Evolutionary conservation across 2,797 vertebrate species (phyloP).

Genomic region (Fratercula arctica): DNA sequence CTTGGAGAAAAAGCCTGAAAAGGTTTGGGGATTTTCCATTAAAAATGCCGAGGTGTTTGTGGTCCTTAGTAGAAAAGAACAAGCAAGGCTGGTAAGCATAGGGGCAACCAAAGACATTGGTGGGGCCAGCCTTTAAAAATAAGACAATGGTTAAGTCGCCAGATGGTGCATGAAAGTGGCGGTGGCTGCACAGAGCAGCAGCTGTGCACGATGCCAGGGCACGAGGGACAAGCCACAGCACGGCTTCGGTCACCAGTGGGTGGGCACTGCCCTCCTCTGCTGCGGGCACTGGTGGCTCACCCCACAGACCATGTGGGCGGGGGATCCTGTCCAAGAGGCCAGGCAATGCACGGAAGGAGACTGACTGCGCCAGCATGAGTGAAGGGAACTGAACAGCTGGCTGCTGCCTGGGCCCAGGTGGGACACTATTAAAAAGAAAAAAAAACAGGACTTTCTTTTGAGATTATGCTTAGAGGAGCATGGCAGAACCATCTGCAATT

Average conservation of each 20-base stretch:
- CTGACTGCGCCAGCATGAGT: fast-evolving
- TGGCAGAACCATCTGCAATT: background rate
- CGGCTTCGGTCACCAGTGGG: fast-evolving
- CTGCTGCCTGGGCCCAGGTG: background rate
- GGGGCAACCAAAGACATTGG: background rate
- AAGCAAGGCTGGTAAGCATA: background rate
- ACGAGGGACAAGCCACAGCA: fast-evolving
- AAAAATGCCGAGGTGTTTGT: background rate
- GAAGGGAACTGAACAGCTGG: background rate
- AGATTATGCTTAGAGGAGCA: background rate
- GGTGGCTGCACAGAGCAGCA: background rate
- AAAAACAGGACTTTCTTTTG: background rate
- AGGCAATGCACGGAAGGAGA: fast-evolving
- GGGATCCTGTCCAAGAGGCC: background rate
- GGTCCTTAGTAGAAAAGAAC: too few species aligned
- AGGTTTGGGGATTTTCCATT: background rate
- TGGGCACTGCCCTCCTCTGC: background rate
- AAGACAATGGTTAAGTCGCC: background rate
- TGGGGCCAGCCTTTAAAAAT: background rate
- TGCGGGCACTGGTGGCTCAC: background rate
- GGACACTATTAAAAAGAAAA: background rate
- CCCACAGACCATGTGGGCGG: fast-evolving
- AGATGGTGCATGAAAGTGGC: too few species aligned
- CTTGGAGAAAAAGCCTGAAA: background rate
- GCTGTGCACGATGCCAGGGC: background rate